Base-by-base conservation (phyloP, 2,888 invertebrate species). In the Orchesella flavescens region DNA sequence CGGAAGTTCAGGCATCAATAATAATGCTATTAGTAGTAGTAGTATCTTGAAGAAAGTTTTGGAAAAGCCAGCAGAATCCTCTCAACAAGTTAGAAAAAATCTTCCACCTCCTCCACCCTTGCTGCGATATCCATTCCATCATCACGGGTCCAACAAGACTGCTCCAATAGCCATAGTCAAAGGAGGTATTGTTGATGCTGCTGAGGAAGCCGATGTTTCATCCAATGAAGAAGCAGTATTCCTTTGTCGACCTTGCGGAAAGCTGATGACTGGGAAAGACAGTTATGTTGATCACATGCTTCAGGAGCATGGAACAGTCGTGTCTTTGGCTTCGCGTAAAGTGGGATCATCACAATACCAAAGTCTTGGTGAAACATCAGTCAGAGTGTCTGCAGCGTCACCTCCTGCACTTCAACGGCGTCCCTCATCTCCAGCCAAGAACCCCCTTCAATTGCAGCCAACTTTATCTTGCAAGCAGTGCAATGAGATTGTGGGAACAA, bases 31-130 rank as follows among this genome's bases (percentile, higher is more conserved):
- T 23, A 44, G 72, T 34, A 55, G 55, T 43, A 21, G 55, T 12
- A 83, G 83, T 19, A 83, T 83, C 63, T 53, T 83, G 49, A 83
- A 83, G 15, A 83, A 61, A 3, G 75, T 83, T 73, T 19, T 83
- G 77, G 72, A 83, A 55, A 53, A 76, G 55, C 66, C 63, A 13
- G 17, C 34, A 13, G 15, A 49, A 19, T 13, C 13, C 7, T 34
- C 57, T 19, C 21, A 17, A 44, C 73, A 65, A 59, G 44, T 69
- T 1, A 63, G 65, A 17, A 83, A 83, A 53, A 77, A 77, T 46
- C 75, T 83, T 21, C 83, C 83, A 59, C 83, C 83, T 23, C 83
- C 83, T n/a, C 83, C 83, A 43, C 83, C 83, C 13, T 75, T 83
- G 1, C 53, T 83, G 1, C 23, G 83, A 34, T 83, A 73, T 53